These are phyloP conservation scores for Coryphaenoides rupestris DNA, from an alignment of 2,113 vertebrate species.

Conservation along the genomic window DNA sequence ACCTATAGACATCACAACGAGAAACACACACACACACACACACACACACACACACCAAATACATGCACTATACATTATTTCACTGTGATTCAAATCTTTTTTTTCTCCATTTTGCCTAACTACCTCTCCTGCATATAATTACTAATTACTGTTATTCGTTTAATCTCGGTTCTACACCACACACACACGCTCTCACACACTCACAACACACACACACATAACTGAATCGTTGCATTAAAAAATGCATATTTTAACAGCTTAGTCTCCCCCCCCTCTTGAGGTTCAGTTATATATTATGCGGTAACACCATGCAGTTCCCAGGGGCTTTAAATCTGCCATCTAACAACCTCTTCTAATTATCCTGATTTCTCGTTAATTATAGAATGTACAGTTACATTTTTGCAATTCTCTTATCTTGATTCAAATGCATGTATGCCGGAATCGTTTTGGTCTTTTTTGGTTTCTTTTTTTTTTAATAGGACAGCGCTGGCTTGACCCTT, in stretches of 20 bases:
- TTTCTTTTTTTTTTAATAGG: too few species aligned
- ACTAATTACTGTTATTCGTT: too few species aligned
- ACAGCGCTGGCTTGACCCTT: conserved; percentile 20
- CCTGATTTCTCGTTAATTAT: neutral
- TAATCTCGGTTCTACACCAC: neutral
- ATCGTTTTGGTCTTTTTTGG: conserved; percentile 11
- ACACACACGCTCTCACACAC: neutral
- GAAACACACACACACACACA: neutral
- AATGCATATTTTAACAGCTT: conserved; percentile 25
- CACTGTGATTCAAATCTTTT: too few species aligned
- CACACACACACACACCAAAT: neutral
- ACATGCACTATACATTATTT: too few species aligned
- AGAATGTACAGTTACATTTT: neutral
- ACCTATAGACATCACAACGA: neutral
- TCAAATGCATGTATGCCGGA: neutral
- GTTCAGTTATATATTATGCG: conserved; percentile 19
- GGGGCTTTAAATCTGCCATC: conserved; percentile 29
- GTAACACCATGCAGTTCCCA: conserved; percentile 16
- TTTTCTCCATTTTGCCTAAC: neutral
- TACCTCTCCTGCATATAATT: neutral
- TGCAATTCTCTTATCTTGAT: neutral
- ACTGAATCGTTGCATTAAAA: conserved; percentile 1
- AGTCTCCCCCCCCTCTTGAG: conserved; percentile 7
- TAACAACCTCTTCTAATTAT: conserved; percentile 1
- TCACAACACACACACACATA: conserved; percentile 2